Percentiles rank a stretch among this genome's conserved stretches.
These are phyloP conservation scores for Menidia beryllina DNA, from an alignment of 2,113 vertebrate genomes.

Conservation along the genomic window DNA sequence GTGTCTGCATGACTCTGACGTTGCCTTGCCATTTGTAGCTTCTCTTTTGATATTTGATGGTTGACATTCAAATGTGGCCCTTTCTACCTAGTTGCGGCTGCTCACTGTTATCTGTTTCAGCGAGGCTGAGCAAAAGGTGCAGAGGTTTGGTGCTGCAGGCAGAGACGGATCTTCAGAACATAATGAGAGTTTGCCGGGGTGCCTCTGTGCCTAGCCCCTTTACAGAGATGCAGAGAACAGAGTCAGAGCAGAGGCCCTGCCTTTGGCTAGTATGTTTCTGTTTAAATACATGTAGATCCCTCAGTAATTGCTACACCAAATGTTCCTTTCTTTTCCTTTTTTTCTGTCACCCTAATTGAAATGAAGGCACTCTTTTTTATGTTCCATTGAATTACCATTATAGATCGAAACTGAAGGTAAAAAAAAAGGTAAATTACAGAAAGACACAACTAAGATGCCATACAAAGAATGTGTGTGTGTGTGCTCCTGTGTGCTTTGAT, in stretches of 20 bases:
- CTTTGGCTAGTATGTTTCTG: constrained; percentile 36
- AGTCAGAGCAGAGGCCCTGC: constrained; percentile 40
- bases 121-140: constrained; percentile 60
- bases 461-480: constrained; percentile 23
- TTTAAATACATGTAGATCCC: constrained; percentile 60
- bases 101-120: constrained; percentile 69
- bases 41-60: constrained; percentile 76
- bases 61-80: constrained; percentile 79
- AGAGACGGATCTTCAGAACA: constrained; percentile 62
- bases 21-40: constrained; percentile 68
- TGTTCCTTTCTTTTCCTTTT: constrained; percentile 15
- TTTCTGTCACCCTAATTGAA: constrained; percentile 36
- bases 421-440: constrained; percentile 12
- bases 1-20: constrained; percentile 50
- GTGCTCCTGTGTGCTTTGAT: constrained; percentile 62
- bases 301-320: constrained; percentile 64
- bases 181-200: constrained; percentile 70
- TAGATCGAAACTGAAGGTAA: constrained; percentile 5
- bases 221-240: constrained; percentile 47
- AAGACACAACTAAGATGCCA: constrained; percentile 28
- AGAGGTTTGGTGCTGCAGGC: constrained; percentile 68
- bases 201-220: constrained; percentile 41
- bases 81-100: constrained; percentile 63
- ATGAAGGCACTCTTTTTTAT: constrained; percentile 20
- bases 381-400: constrained; percentile 36